Percentiles rank a stretch among this genome's conserved stretches.
These are phyloP conservation scores for Tragelaphus scriptus DNA, from an alignment of 2,113 vertebrate species.

Conservation along the genomic window DNA sequence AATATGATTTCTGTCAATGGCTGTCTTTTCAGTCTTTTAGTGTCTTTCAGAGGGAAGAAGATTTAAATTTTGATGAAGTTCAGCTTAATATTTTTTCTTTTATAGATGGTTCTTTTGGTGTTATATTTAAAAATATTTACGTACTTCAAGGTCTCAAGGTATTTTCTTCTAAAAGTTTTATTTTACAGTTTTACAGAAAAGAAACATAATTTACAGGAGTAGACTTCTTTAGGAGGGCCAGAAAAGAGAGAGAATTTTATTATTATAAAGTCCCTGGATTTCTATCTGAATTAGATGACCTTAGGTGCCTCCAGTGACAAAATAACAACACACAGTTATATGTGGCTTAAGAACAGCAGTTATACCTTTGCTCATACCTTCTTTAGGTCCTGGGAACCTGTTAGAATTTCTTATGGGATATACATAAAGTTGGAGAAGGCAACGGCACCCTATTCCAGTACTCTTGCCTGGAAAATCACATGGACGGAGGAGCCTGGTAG, in stretches of 20 bases:
- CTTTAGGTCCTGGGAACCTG: neutral
- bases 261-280: neutral
- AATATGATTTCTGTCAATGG: neutral
- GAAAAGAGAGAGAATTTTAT: neutral
- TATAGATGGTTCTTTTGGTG: neutral
- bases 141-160: neutral
- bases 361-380: neutral
- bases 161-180: neutral
- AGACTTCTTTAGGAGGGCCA: neutral
- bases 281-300: neutral
- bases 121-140: neutral
- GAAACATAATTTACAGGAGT: neutral
- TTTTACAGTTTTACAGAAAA: neutral
- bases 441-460: no score
- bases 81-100: neutral
- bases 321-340: neutral
- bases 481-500: no score
- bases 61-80: neutral
- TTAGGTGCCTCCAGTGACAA: neutral
- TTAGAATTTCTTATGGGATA: neutral
- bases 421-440: no score
- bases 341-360: neutral
- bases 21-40: neutral
- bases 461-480: no score
- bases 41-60: neutral